Conservation (phyloP, 2,797 vertebrate genomes). For the Hydrocynus forskahlii region DNA sequence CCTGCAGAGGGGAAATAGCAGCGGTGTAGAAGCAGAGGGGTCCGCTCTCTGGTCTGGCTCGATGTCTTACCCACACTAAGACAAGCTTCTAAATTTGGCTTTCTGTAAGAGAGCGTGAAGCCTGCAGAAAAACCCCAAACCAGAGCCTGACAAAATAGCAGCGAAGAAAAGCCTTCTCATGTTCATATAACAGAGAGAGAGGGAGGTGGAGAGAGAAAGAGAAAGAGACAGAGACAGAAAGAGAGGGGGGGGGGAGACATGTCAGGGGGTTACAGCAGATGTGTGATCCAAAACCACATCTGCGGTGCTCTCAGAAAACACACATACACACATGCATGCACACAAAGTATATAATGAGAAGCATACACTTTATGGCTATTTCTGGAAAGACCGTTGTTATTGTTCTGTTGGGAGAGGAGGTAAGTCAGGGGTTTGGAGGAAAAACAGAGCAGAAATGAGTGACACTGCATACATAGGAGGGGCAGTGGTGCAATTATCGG, state of each 20-base stretch:
- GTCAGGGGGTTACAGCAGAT: conserved; percentile 45
- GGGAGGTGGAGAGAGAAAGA: conserved; percentile 16
- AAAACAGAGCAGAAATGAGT: conserved; percentile 21
- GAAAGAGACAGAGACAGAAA: background rate
- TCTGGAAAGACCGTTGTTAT: conserved; percentile 68
- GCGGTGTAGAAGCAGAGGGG: conserved; percentile 50
- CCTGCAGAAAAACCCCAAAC: conserved; percentile 55
- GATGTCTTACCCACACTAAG: conserved; percentile 48
- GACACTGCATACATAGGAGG: conserved; percentile 8
- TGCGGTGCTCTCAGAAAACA: conserved; percentile 34
- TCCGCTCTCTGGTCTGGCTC: conserved; percentile 46
- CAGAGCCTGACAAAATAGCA: conserved; percentile 48
- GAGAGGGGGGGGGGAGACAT: background rate
- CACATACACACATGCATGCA: conserved; percentile 37
- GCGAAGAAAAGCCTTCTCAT: conserved; percentile 47
- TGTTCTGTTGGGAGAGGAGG: conserved; percentile 33
- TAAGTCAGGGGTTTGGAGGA: conserved; percentile 27
- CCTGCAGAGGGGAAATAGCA: conserved; percentile 57
- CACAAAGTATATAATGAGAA: conserved; percentile 66
- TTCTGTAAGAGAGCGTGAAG: conserved; percentile 55
- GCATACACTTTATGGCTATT: conserved; percentile 71
- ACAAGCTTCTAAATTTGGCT: conserved; percentile 57
- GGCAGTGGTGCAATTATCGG: background rate
- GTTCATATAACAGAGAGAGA: conserved; percentile 38
- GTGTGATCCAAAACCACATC: conserved; percentile 55